A percentile compares a stretch with the other conserved stretches of the same genome.
These are phyloP conservation scores for Acrossocheilus fasciatus DNA, from an alignment of 2,797 vertebrate genomes.

Conservation along the genomic window DNA sequence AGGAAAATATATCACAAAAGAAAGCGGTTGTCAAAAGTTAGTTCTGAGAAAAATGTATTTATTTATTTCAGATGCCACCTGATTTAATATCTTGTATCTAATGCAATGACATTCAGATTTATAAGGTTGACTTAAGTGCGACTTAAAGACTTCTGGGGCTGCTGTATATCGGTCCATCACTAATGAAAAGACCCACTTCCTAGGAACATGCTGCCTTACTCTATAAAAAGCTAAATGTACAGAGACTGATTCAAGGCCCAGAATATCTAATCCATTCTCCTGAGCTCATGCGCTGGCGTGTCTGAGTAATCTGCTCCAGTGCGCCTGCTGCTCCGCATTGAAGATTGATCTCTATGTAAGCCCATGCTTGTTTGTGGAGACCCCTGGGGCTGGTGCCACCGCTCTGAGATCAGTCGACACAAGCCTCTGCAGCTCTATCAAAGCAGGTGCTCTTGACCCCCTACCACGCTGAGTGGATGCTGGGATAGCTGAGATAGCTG, in stretches of 20 bases:
- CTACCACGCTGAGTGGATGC: slow-evolving; percentile 7
- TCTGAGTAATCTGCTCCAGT: slow-evolving; percentile 31
- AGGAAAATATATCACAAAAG: neutral
- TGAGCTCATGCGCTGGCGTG: slow-evolving; percentile 15
- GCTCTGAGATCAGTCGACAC: slow-evolving; percentile 42
- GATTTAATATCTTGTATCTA: neutral
- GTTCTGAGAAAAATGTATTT: neutral
- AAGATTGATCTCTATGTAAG: slow-evolving; percentile 49
- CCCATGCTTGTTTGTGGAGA: slow-evolving; percentile 42
- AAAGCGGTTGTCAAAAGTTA: no score
- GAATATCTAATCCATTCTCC: slow-evolving; percentile 38
- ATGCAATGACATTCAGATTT: neutral
- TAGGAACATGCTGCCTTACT: neutral
- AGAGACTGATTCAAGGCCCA: slow-evolving; percentile 1
- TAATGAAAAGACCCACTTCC: slow-evolving; percentile 18
- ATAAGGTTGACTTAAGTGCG: neutral
- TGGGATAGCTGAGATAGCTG: slow-evolving; percentile 25
- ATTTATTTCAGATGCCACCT: no score
- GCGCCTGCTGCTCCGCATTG: slow-evolving; percentile 21
- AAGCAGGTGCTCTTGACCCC: slow-evolving; percentile 34
- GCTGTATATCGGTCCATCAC: neutral
- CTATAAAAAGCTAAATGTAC: slow-evolving; percentile 10
- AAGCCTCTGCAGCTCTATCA: slow-evolving; percentile 30
- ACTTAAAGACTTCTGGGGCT: neutral
- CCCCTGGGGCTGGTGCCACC: slow-evolving; percentile 20